A percentile compares a stretch with the other conserved stretches of the same genome.
Evolutionary conservation across 1,140 invertebrate species (phyloP).

Genomic region (Telenomus remus): DNA sequence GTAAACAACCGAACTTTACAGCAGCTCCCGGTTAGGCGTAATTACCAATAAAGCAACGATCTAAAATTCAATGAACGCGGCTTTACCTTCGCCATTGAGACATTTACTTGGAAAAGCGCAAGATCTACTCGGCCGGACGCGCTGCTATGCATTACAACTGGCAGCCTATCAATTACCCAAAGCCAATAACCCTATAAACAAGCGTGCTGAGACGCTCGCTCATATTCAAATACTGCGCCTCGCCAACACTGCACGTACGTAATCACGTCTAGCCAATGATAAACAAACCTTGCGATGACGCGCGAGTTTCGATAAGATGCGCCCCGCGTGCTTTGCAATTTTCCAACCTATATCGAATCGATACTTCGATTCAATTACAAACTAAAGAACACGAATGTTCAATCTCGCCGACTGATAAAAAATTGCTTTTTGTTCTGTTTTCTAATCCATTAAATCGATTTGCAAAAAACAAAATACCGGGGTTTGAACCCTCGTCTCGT

Average conservation of each 20-base stretch:
- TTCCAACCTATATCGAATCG: too few species aligned
- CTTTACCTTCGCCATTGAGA: conserved; percentile 3
- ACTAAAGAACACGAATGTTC: too few species aligned
- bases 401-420: too few species aligned
- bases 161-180: conserved; percentile 8
- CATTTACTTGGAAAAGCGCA: not conserved
- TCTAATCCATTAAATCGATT: too few species aligned
- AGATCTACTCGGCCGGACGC: not conserved
- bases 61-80: conserved; percentile 7
- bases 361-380: too few species aligned
- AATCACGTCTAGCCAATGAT: not conserved
- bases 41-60: conserved; percentile 4
- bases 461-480: too few species aligned
- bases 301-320: too few species aligned
- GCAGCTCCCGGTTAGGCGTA: not conserved
- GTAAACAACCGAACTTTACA: conserved; percentile 3
- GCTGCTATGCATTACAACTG: conserved; percentile 3
- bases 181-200: conserved; percentile 5
- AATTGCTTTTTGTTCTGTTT: too few species aligned
- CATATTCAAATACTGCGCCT: conserved; percentile 3
- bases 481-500: too few species aligned
- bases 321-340: too few species aligned
- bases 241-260: not conserved
- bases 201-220: not conserved
- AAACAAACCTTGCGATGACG: too few species aligned